These are phyloP conservation scores for Crotalus viridis DNA, from an alignment of 2,113 vertebrate genomes.

Conservation along the genomic window DNA sequence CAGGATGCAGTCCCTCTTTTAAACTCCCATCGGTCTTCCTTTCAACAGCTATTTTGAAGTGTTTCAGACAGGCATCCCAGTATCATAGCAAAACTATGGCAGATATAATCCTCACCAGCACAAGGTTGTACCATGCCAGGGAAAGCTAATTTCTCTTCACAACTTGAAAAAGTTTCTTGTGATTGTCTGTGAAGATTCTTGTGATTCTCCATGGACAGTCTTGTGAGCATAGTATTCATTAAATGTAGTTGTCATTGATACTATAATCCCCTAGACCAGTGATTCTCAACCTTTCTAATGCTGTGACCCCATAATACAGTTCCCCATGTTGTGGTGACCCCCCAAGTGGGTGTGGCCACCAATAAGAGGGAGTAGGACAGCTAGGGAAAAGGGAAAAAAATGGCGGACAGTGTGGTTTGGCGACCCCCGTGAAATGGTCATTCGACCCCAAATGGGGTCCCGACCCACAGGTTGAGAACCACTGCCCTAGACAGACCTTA, in stretches of 20 bases:
- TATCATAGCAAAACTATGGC: neutral
- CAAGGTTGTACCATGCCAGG: neutral
- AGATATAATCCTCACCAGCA: neutral
- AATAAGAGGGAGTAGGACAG: too few species aligned
- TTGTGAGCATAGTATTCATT: slow-evolving; percentile 60
- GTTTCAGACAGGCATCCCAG: neutral
- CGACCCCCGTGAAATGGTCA: too few species aligned
- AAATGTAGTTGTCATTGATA: slow-evolving; percentile 55
- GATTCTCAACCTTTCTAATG: too few species aligned
- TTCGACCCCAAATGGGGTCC: too few species aligned
- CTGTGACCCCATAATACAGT: too few species aligned
- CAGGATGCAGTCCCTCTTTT: neutral
- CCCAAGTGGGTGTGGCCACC: too few species aligned
- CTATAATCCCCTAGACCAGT: slow-evolving; percentile 51
- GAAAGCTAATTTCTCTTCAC: slow-evolving; percentile 63
- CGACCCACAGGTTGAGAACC: too few species aligned
- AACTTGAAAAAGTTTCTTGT: slow-evolving; percentile 50
- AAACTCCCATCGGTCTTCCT: neutral
- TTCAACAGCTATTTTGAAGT: neutral
- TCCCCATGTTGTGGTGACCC: too few species aligned
- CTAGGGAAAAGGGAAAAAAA: too few species aligned
- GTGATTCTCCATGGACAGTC: slow-evolving; percentile 38
- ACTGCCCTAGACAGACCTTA: slow-evolving; percentile 44
- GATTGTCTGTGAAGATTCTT: slow-evolving; percentile 13
- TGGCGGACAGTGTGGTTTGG: too few species aligned